Conservation (phyloP, 1,140 invertebrate genomes). For the Luehdorfia chinensis region DNA sequence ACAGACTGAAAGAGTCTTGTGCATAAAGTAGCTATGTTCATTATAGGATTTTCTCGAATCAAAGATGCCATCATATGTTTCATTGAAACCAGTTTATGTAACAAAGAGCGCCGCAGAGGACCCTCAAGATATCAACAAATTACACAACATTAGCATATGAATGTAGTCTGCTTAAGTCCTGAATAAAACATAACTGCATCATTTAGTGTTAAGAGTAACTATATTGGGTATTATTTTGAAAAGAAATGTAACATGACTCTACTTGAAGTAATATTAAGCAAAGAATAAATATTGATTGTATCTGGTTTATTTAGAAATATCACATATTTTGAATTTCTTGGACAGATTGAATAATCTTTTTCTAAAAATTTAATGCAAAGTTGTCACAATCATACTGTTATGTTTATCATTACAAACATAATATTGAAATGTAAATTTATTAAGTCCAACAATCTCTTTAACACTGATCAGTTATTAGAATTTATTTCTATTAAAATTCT, state of each 20-base stretch:
- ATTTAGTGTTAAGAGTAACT: conserved; percentile 58
- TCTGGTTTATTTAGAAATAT: too few species aligned
- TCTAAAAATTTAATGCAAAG: too few species aligned
- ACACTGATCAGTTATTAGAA: too few species aligned
- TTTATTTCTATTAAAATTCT: too few species aligned
- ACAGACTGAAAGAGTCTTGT: conserved; percentile 24
- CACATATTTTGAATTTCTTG: too few species aligned
- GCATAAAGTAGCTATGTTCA: conserved; percentile 40
- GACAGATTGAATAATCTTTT: too few species aligned
- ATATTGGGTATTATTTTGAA: conserved; percentile 16
- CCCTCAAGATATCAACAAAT: conserved; percentile 74
- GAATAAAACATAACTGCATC: conserved; percentile 59
- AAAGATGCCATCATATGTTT: conserved; percentile 69
- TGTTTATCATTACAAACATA: too few species aligned
- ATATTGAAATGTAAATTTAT: too few species aligned
- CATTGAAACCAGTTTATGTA: conserved; percentile 60
- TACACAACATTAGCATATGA: conserved; percentile 72
- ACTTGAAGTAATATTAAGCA: too few species aligned
- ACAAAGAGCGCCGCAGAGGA: conserved; percentile 70
- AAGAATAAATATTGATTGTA: too few species aligned
- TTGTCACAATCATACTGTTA: too few species aligned
- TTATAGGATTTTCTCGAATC: conserved; percentile 44
- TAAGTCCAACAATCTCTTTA: too few species aligned
- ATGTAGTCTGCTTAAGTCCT: conserved; percentile 35
- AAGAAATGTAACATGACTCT: conserved; percentile 10